Evolutionary conservation across 2,797 vertebrate species (phyloP), one percentile per base, ranked within the genome.

Genomic region (Xiphorhynchus erythropygius): DNA sequence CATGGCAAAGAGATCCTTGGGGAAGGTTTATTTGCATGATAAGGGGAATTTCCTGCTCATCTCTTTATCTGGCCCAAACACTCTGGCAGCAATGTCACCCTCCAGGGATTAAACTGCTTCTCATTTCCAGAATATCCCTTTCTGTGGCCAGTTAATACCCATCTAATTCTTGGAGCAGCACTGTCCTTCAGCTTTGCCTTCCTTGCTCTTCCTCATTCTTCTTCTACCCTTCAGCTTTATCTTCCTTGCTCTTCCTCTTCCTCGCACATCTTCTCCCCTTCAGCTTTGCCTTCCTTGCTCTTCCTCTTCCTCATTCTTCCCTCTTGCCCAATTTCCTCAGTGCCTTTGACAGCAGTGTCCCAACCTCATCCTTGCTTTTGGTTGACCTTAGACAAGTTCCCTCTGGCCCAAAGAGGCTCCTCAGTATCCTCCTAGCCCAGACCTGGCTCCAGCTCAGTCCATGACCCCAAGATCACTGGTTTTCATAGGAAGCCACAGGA

Each of bases 31-130:
- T 90, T 76, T 83, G 41, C 76, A 69, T 47, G 93, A 59, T 81
- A 75, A 94, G 49, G 37, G 65, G 83, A 93, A 93, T 91, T 92
- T 94, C 91, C 81, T 87, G 56, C 82, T 89, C 64, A 23, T 95
- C 76, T 73, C 2, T 87, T 93, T 86, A 91, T 88, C 75, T 90
- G 65, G 47, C 78, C 46, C 39, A 74, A 94, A 69, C 42, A 41
- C n/a, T 85, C 52, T 19, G 17, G 63, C 53, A 67, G 53, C 84
- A 87, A 32, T 64, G 79, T 83, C 68, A 92, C 76, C 77, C 82
- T n/a, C 30, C 2, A 7, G 68, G 89, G 64, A 80, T 74, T 67
- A 80, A 71, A 69, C 44, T 89, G 35, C 41, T 84, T 84, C 68
- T 80, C 71, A 5, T 89, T 85, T 87, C 73, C 24, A 46, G 64